phyloP scores from a whole-genome alignment of 2,888 invertebrate genomes.

The Eupsilia transversa region DNA sequence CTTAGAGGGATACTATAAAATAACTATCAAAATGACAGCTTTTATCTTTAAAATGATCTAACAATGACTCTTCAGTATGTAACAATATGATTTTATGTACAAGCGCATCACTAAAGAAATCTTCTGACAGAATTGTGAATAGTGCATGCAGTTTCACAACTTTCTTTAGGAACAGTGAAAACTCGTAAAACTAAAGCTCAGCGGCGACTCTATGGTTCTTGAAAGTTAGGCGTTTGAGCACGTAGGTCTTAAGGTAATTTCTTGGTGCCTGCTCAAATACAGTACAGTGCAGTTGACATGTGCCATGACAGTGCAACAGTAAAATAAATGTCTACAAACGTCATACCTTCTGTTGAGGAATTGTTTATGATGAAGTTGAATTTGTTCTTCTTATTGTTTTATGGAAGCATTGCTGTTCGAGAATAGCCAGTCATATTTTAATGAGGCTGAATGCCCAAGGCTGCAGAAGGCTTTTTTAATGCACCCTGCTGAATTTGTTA shows the following conservation, averaged over 20 bases:
- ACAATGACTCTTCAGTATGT: conserved; percentile 39
- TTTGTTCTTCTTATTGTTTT: not conserved
- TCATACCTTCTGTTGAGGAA: not conserved
- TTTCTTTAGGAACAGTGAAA: conserved; percentile 71
- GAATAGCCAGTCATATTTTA: not conserved
- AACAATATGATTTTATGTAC: conserved; percentile 51
- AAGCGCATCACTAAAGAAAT: conserved; percentile 56
- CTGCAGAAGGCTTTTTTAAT: not conserved
- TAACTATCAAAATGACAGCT: conserved; percentile 20
- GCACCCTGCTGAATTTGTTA: not conserved
- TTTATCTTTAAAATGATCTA: conserved; percentile 24
- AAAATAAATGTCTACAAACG: not conserved
- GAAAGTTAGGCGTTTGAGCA: conserved; percentile 30
- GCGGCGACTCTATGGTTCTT: conserved; percentile 26
- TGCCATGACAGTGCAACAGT: not conserved
- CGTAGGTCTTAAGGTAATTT: conserved; percentile 17
- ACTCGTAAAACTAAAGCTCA: conserved; percentile 61
- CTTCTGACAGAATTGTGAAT: conserved; percentile 68
- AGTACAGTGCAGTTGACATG: not conserved
- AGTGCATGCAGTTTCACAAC: conserved; percentile 75
- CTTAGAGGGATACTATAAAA: conserved; percentile 21
- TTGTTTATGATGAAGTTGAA: not conserved
- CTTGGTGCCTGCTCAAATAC: conserved; percentile 7
- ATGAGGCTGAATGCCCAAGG: not conserved
- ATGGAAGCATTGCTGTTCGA: not conserved